These are phyloP conservation scores for Microchrysa polita DNA, from an alignment of 2,888 invertebrate species.

Conservation along the genomic window DNA sequence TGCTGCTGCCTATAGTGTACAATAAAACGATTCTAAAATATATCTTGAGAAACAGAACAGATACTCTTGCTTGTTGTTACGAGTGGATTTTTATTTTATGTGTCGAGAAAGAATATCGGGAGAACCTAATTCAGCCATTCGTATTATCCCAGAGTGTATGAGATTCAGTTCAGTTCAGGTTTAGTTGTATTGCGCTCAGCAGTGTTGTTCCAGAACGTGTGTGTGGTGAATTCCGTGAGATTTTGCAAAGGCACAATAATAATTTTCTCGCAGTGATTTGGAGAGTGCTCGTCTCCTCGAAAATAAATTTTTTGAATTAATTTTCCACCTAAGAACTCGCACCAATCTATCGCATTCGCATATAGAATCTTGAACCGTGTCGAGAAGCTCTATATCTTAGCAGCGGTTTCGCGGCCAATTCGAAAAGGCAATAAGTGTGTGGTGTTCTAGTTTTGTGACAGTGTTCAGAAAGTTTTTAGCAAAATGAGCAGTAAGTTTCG, in stretches of 20 bases:
- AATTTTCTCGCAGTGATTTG: constrained; percentile 23
- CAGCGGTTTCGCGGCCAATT: constrained; percentile 15
- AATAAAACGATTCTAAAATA: too few relatives aligned
- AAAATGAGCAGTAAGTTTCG: constrained; percentile 58
- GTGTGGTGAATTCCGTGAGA: constrained; percentile 1
- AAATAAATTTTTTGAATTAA: not conserved
- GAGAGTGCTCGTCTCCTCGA: constrained; percentile 16
- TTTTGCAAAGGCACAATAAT: constrained; percentile 4
- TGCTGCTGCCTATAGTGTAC: too few relatives aligned
- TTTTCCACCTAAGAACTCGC: not conserved
- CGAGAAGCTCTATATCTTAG: constrained; percentile 4
- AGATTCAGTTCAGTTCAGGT: not conserved
- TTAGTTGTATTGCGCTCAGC: constrained; percentile 36
- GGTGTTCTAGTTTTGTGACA: constrained; percentile 28
- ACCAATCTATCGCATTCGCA: not conserved
- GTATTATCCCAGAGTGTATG: not conserved
- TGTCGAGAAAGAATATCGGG: too few relatives aligned
- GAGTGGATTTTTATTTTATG: too few relatives aligned
- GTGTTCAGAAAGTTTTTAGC: constrained; percentile 50
- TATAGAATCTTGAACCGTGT: constrained; percentile 8
- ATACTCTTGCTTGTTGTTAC: too few relatives aligned
- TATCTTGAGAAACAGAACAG: too few relatives aligned
- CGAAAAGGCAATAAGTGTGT: constrained; percentile 10
- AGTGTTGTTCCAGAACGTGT: constrained; percentile 29
- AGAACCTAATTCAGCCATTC: too few relatives aligned